A percentile compares a stretch with the other conserved stretches of the same genome.
These are phyloP conservation scores for Heliconius erato DNA, from an alignment of 2,888 invertebrate genomes.

Conservation along the genomic window DNA sequence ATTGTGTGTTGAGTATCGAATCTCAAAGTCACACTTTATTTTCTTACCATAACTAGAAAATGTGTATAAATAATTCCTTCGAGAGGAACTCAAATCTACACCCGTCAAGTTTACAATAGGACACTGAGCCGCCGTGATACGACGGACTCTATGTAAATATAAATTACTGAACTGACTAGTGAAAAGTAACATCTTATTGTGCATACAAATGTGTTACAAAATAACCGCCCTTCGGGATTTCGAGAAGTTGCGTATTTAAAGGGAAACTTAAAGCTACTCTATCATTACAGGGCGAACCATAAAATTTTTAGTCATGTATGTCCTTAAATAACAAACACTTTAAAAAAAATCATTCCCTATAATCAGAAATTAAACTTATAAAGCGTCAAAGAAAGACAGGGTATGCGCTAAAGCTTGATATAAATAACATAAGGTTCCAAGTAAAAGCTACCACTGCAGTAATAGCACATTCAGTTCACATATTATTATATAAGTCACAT, in stretches of 20 bases:
- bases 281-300: not conserved
- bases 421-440: not conserved
- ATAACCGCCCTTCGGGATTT: too few relatives aligned
- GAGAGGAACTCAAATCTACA: too few relatives aligned
- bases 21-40: too few relatives aligned
- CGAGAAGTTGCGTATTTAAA: not conserved
- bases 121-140: too few relatives aligned
- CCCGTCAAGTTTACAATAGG: too few relatives aligned
- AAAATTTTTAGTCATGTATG: not conserved
- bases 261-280: not conserved
- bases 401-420: not conserved
- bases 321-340: not conserved
- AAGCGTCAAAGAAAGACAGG: not conserved
- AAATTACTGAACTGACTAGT: too few relatives aligned
- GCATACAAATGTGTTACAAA: too few relatives aligned
- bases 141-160: too few relatives aligned
- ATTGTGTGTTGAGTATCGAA: too few relatives aligned
- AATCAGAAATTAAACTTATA: not conserved
- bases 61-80: too few relatives aligned
- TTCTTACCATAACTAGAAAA: too few relatives aligned
- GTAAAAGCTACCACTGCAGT: not conserved
- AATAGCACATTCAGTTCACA: slow-evolving; percentile 1
- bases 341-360: not conserved
- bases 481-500: slow-evolving; percentile 13
- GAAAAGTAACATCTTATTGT: too few relatives aligned